phyloP scores from a whole-genome alignment of 2,113 vertebrate genomes.

The Probosciger aterrimus region DNA sequence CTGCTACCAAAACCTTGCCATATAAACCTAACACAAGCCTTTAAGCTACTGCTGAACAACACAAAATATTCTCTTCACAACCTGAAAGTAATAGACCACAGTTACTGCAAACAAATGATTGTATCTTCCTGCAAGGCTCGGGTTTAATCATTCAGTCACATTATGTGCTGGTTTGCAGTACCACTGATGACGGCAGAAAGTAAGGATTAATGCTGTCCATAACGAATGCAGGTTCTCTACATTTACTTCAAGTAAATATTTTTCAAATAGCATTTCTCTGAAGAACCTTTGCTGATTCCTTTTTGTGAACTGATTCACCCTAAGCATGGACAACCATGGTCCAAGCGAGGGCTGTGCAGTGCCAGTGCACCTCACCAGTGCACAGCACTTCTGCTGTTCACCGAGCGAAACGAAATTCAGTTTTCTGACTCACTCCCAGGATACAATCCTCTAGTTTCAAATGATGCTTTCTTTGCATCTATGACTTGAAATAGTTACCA shows the following conservation, averaged over 20 bases:
- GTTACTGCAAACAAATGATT: not conserved
- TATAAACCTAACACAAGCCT: not conserved
- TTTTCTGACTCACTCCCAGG: not conserved
- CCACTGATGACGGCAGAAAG: not conserved
- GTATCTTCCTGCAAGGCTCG: not conserved
- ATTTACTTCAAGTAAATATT: not conserved
- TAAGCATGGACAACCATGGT: fast-evolving
- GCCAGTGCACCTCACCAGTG: fast-evolving
- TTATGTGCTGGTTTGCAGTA: not conserved
- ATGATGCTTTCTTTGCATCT: not conserved
- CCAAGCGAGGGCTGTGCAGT: not conserved
- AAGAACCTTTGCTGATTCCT: too few species aligned
- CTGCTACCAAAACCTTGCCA: not conserved
- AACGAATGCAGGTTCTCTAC: not conserved
- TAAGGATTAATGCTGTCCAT: not conserved
- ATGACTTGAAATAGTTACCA: not conserved
- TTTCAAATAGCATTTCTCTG: not conserved
- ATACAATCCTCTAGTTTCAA: not conserved
- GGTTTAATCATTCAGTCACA: not conserved
- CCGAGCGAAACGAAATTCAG: fast-evolving
- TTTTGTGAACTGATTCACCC: not conserved
- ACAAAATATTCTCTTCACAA: not conserved
- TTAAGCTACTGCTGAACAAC: not conserved
- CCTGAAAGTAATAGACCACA: not conserved
- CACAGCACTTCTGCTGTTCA: not conserved